These are phyloP conservation scores for Neomonachus schauinslandi DNA, from an alignment of 2,113 vertebrate genomes.

Conservation along the genomic window DNA sequence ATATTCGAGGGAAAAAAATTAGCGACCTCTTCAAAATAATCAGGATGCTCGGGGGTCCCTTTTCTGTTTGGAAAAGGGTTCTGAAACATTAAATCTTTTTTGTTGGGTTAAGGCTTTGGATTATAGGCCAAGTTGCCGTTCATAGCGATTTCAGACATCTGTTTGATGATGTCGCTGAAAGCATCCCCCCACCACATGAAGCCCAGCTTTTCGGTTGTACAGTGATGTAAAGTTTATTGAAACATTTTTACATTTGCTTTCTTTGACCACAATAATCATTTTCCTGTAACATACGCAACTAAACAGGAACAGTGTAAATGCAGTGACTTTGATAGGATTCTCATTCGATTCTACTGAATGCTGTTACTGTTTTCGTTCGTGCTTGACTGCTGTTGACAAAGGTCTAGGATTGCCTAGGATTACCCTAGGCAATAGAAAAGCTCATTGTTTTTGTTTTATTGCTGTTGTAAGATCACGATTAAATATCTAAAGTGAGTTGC, in stretches of 20 bases:
- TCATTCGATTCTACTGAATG: slow-evolving; percentile 41
- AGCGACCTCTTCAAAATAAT: slow-evolving; percentile 55
- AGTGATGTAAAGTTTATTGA: slow-evolving; percentile 65
- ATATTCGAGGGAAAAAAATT: slow-evolving; percentile 38
- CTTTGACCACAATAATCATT: slow-evolving; percentile 67
- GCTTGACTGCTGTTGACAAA: slow-evolving; percentile 18
- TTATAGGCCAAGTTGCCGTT: slow-evolving; percentile 61
- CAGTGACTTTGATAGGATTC: slow-evolving; percentile 22
- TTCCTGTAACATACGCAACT: slow-evolving; percentile 59
- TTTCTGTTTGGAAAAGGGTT: slow-evolving; percentile 25
- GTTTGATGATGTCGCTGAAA: slow-evolving; percentile 68
- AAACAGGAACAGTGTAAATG: slow-evolving; percentile 52
- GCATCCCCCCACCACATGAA: slow-evolving; percentile 55
- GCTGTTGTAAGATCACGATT: slow-evolving; percentile 3
- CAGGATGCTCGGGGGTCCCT: slow-evolving; percentile 8
- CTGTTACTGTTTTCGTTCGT: not conserved
- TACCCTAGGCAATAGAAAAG: not conserved
- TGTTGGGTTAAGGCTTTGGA: slow-evolving; percentile 32
- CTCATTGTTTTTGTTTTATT: slow-evolving; percentile 4
- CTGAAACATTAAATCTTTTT: slow-evolving; percentile 37
- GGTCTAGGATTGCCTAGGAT: not conserved
- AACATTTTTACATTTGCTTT: slow-evolving; percentile 72
- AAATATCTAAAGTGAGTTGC: slow-evolving; percentile 11
- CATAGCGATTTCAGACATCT: slow-evolving; percentile 65
- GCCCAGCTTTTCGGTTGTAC: slow-evolving; percentile 26